These are phyloP conservation scores for Leptinotarsa peninsularis DNA, from an alignment of 2,888 invertebrate genomes.

Conservation along the genomic window DNA sequence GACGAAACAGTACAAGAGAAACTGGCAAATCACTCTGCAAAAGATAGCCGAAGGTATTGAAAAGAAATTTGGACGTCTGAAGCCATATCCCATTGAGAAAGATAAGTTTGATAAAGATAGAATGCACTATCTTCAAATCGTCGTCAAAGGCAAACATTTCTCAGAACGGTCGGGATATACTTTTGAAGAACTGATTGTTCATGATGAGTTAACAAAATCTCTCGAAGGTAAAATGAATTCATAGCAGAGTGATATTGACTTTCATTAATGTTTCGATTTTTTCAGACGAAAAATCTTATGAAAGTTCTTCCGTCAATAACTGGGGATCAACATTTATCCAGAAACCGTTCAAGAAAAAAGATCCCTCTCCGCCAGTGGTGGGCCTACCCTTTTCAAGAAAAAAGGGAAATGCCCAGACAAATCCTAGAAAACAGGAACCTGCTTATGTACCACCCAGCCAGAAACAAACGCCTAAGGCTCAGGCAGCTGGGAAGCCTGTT, in stretches of 20 bases:
- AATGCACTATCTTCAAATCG: slow-evolving; percentile 72
- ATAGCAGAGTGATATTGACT: neutral
- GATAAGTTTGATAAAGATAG: slow-evolving; percentile 78
- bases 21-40: slow-evolving; percentile 67
- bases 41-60: slow-evolving; percentile 77
- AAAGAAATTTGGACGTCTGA: slow-evolving; percentile 78
- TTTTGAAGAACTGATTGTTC: slow-evolving; percentile 68
- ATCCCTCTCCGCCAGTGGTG: slow-evolving; percentile 72
- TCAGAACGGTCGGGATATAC: slow-evolving; percentile 71
- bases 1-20: slow-evolving; percentile 71
- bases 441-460: slow-evolving; percentile 29
- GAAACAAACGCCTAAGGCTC: slow-evolving; percentile 46
- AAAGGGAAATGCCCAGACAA: slow-evolving; percentile 33
- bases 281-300: slow-evolving; percentile 35
- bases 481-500: neutral
- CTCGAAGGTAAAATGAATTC: slow-evolving; percentile 52
- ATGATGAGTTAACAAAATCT: slow-evolving; percentile 61
- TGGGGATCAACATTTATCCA: slow-evolving; percentile 47
- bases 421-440: slow-evolving; percentile 36
- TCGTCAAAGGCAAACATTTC: slow-evolving; percentile 77
- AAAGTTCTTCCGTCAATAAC: slow-evolving; percentile 36
- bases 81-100: slow-evolving; percentile 75
- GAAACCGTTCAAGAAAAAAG: slow-evolving; percentile 59
- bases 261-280: slow-evolving; percentile 19
- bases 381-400: slow-evolving; percentile 65